phyloP scores from a whole-genome alignment of 2,888 invertebrate species.

The Litoditis marina region DNA sequence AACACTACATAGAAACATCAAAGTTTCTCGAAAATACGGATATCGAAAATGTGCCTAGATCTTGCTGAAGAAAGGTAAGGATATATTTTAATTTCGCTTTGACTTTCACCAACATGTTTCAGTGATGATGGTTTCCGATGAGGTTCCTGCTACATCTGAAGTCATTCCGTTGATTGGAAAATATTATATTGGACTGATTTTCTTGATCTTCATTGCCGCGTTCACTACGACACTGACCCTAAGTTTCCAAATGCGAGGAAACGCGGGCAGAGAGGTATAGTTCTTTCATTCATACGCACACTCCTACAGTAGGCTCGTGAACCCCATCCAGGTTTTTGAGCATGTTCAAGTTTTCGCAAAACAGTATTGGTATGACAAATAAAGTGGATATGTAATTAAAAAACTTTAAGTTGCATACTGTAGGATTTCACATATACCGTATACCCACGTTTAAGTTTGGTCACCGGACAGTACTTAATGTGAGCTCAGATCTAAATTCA shows the following conservation, averaged over 20 bases:
- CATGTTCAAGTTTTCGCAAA: no score
- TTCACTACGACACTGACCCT: conserved; percentile 57
- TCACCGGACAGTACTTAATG: no score
- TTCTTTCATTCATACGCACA: neutral
- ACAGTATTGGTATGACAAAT: no score
- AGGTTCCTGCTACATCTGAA: conserved; percentile 57
- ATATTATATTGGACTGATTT: conserved; percentile 58
- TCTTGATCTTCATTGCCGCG: conserved; percentile 56
- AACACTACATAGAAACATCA: no score
- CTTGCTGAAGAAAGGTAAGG: neutral
- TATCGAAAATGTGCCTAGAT: no score
- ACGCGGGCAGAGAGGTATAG: conserved; percentile 48
- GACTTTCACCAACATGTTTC: conserved; percentile 20
- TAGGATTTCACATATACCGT: neutral
- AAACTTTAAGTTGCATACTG: no score
- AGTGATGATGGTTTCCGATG: conserved; percentile 58
- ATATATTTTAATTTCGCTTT: no score
- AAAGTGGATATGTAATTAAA: no score
- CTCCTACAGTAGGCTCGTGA: neutral
- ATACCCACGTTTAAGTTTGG: neutral
- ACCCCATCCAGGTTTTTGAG: no score
- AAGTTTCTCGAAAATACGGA: no score
- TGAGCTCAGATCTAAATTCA: no score
- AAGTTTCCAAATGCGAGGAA: conserved; percentile 56
- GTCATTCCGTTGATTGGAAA: conserved; percentile 58